Conservation (phyloP, 2,888 invertebrate species). For the Ecdyonurus torrentis region DNA sequence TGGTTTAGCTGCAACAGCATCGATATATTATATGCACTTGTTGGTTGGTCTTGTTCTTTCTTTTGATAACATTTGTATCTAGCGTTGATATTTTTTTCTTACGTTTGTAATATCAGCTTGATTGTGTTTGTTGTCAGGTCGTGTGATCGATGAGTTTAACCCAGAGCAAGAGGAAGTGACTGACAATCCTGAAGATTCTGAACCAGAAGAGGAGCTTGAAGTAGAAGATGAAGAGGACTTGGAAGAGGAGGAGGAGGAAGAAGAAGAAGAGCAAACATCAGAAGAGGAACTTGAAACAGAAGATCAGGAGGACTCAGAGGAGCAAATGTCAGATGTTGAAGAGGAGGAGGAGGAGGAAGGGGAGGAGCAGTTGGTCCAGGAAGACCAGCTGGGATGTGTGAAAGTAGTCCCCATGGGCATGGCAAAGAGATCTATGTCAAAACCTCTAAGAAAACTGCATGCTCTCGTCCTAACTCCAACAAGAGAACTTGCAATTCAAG, state of each 20-base stretch:
- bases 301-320: slow-evolving; percentile 11
- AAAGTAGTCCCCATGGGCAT: slow-evolving; percentile 27
- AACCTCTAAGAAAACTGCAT: slow-evolving; percentile 35
- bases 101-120: too few relatives aligned
- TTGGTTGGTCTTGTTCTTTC: too few relatives aligned
- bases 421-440: slow-evolving; percentile 21
- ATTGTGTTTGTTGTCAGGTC: too few relatives aligned
- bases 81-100: too few relatives aligned
- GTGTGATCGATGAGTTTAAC: slow-evolving; percentile 15
- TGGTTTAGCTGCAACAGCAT: too few relatives aligned
- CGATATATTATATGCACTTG: too few relatives aligned
- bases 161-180: slow-evolving; percentile 6
- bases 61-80: too few relatives aligned
- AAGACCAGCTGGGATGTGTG: slow-evolving; percentile 38
- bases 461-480: slow-evolving; percentile 90
- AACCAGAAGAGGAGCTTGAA: slow-evolving; percentile 11
- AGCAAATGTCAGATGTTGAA: slow-evolving; percentile 9
- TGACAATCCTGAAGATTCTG: slow-evolving; percentile 5
- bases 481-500: slow-evolving; percentile 88
- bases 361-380: slow-evolving; percentile 10
- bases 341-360: slow-evolving; percentile 12
- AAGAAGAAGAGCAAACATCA: slow-evolving; percentile 21
- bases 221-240: slow-evolving; percentile 23
- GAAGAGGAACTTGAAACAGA: slow-evolving; percentile 13
- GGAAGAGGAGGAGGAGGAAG: slow-evolving; percentile 27